Percentiles rank a stretch among this genome's conserved stretches.
Evolutionary conservation across 2,113 vertebrate species (phyloP).

Genomic region (Stercorarius parasiticus): DNA sequence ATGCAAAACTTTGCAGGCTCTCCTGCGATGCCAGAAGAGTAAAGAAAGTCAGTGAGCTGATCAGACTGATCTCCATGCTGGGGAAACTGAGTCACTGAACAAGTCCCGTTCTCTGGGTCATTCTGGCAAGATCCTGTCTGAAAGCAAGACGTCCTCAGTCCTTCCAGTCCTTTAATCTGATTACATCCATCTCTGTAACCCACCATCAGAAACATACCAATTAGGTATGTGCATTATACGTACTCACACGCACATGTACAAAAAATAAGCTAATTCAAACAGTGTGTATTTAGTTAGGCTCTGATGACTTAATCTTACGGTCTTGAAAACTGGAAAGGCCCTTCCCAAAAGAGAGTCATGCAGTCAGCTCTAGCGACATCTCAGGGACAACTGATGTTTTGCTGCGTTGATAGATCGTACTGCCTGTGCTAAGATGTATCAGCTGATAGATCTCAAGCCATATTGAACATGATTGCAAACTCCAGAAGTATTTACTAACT

Average conservation of each 20-base stretch:
- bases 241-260: accelerated
- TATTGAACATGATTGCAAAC: background rate
- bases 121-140: background rate
- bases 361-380: background rate
- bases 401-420: background rate
- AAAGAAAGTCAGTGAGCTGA: background rate
- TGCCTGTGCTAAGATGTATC: background rate
- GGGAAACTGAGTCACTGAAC: background rate
- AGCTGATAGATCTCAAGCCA: background rate
- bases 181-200: background rate
- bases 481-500: background rate
- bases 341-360: background rate
- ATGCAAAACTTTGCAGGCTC: background rate
- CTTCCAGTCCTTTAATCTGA: background rate
- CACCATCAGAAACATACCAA: background rate
- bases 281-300: background rate
- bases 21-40: background rate
- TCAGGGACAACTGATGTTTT: background rate
- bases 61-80: accelerated
- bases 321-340: background rate
- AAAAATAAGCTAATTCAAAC: background rate
- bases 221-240: background rate
- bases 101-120: background rate
- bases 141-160: background rate
- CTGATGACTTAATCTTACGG: background rate